Evolutionary conservation across 2,888 invertebrate species (phyloP), one percentile per base, ranked within the genome.

Genomic region (Rhyacophila evoluta): DNA sequence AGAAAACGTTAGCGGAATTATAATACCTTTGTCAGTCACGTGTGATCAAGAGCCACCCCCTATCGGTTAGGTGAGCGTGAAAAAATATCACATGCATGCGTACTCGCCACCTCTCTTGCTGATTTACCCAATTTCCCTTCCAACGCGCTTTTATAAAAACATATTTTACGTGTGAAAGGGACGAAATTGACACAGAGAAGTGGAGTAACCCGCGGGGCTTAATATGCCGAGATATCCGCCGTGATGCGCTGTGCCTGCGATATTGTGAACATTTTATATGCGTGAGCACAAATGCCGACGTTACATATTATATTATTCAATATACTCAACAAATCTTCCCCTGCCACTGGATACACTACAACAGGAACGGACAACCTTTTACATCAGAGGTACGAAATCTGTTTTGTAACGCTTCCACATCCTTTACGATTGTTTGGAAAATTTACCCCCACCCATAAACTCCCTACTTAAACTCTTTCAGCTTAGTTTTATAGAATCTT

Each of bases 121-220:
- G 76, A 76, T 72, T 76, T 77, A 55, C 36, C 37, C 55, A 77
- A 72, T 77, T 36, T 77, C 67, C 76, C 29, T 74, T 74, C 36
- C n/a, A 27, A 74, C 68, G n/a, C 36, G 33, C 27, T 37, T 25
- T 37, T 55, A 55, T 55, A 55, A 55, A 55, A 55, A 55, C 55
- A 55, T 55, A 55, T 55, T 25, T 55, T 19, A 55, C 55, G 19
- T 55, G 55, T 25, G 55, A 55, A 55, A 55, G 10, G 55, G 55
- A 55, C 55, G 15, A 55, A 19, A 55, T 19, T 19, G 55, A 55
- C 55, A 55, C 55, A 19, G 55, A 19, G 19, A 25, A 39, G 39
- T 39, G 39, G n/a, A n/a, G n/a, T 39, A 12, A 55, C 55, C 55
- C 55, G 55, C 55, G 55, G 55, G 55, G 25, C 2, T 55, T 55